These are phyloP conservation scores for Paramormyrops kingsleyae DNA, from an alignment of 2,113 vertebrate species.

Conservation along the genomic window DNA sequence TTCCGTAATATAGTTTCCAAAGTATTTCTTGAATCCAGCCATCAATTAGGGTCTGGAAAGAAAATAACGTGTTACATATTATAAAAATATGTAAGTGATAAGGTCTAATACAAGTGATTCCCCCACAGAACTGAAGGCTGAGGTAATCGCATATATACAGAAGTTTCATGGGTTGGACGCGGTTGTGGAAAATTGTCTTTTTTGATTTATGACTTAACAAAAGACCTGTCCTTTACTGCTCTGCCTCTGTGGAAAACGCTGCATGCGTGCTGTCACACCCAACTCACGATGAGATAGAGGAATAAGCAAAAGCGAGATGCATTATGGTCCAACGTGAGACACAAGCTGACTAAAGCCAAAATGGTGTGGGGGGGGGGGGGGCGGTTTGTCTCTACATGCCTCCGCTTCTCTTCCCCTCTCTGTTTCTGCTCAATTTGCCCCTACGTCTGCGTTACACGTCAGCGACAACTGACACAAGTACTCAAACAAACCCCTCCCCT, in stretches of 20 bases:
- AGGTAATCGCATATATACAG: not conserved
- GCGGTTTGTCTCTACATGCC: conserved; percentile 24
- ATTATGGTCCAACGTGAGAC: conserved; percentile 58
- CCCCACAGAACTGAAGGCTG: not conserved
- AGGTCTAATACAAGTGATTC: not conserved
- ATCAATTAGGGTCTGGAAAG: not conserved
- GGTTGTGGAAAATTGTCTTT: not conserved
- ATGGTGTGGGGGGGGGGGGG: conserved; percentile 62
- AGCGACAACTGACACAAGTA: not conserved
- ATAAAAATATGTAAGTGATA: not conserved
- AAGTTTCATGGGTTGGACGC: not conserved
- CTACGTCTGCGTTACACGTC: not conserved
- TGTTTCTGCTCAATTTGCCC: not conserved
- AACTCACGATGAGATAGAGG: conserved; percentile 22
- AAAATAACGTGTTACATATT: not conserved
- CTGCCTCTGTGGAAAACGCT: not conserved
- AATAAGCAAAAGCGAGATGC: conserved; percentile 62
- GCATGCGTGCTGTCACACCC: conserved; percentile 12
- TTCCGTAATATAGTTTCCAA: not conserved
- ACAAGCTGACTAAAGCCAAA: conserved; percentile 67
- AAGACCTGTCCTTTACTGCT: not conserved
- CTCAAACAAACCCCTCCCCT: not conserved
- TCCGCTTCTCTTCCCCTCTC: not conserved
- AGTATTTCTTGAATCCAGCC: not conserved
- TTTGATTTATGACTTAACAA: not conserved